phyloP scores from a whole-genome alignment of 1,140 invertebrate species.

The Pentalonia nigronervosa region DNA sequence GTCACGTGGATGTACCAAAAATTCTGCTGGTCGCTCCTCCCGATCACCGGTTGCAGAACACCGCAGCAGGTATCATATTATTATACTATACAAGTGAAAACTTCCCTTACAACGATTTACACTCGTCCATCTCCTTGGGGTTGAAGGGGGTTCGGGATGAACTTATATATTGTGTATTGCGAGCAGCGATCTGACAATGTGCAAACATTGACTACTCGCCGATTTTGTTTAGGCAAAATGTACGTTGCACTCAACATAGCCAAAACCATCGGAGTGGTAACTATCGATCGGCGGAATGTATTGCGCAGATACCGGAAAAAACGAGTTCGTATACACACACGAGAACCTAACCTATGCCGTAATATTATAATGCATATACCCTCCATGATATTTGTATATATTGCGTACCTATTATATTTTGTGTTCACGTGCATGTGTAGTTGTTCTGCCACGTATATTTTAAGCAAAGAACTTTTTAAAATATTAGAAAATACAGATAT shows the following conservation, averaged over 20 bases:
- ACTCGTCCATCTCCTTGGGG: not conserved
- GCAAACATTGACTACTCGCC: not conserved
- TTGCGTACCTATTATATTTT: not conserved
- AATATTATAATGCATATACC: not conserved
- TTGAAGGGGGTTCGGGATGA: not conserved
- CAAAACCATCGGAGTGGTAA: conserved; percentile 45
- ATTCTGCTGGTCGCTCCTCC: conserved; percentile 23
- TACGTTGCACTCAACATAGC: conserved; percentile 42
- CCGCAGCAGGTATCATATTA: not conserved
- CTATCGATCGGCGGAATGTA: conserved; percentile 45
- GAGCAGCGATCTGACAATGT: not conserved
- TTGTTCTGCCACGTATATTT: not conserved
- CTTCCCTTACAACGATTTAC: not conserved
- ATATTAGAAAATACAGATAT: not conserved
- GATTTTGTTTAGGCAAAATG: conserved; percentile 35
- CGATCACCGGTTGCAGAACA: not conserved
- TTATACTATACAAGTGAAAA: not conserved
- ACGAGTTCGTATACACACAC: not conserved
- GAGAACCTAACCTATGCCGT: not conserved
- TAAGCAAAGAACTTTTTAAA: not conserved
- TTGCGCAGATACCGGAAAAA: not conserved
- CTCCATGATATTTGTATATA: not conserved
- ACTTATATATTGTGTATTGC: not conserved
- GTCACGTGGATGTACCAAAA: conserved; percentile 32
- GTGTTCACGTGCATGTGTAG: not conserved